Percentiles rank a stretch among this genome's conserved stretches.
Evolutionary conservation across 2,113 vertebrate genomes (phyloP).

Genomic region (Uropsilus gracilis): DNA sequence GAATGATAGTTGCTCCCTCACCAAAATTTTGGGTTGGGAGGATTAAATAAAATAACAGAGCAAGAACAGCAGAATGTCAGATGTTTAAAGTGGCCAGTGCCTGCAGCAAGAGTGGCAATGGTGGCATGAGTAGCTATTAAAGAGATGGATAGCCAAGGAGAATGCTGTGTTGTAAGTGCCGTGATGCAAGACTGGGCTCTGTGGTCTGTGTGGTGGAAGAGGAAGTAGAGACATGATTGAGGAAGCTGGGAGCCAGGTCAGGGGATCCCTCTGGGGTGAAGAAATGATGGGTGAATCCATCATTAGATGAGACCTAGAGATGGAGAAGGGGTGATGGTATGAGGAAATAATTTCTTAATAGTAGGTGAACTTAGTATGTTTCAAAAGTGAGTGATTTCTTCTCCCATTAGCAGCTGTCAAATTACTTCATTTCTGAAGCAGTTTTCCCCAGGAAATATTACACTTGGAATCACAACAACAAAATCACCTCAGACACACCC

Average conservation of each 20-base stretch:
- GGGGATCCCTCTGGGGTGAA: neutral
- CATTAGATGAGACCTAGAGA: too few relatives aligned
- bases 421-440: neutral
- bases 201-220: neutral
- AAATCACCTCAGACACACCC: neutral
- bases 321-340: rapidly evolving
- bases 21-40: neutral
- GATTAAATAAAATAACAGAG: neutral
- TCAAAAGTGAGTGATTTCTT: neutral
- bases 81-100: rapidly evolving
- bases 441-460: neutral
- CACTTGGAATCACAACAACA: neutral
- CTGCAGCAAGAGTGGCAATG: neutral
- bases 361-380: too few relatives aligned
- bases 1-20: neutral
- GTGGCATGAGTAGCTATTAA: neutral
- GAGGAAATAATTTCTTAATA: neutral
- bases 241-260: neutral
- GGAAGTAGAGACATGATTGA: neutral
- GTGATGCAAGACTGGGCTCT: neutral
- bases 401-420: neutral
- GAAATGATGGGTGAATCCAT: neutral
- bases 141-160: neutral
- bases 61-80: neutral
- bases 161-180: rapidly evolving